These are phyloP conservation scores for Darevskia nairensis DNA, from an alignment of 2,797 vertebrate species.

Conservation along the genomic window DNA sequence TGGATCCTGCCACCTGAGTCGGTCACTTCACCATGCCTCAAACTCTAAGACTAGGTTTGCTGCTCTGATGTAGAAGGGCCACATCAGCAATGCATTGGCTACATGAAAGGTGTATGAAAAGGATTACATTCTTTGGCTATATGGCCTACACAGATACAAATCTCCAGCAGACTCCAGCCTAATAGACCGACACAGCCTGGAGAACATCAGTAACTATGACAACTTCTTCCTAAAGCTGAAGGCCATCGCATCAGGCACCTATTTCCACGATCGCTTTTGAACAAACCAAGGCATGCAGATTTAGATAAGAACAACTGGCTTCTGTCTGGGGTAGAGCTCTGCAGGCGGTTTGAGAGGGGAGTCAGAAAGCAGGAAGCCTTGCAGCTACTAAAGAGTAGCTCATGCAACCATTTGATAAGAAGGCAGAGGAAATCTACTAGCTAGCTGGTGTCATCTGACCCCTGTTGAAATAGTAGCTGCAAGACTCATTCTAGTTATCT, in stretches of 20 bases:
- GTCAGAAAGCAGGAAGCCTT: not conserved
- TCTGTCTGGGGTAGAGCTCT: not conserved
- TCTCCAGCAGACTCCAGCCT: constrained; percentile 7
- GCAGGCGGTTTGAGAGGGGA: not conserved
- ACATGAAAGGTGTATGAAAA: not conserved
- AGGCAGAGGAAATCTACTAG: not conserved
- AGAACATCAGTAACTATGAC: constrained; percentile 10
- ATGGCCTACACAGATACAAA: not conserved
- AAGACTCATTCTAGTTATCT: not conserved
- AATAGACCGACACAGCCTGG: not conserved
- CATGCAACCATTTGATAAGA: not conserved
- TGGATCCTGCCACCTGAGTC: too few species aligned
- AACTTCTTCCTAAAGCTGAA: not conserved
- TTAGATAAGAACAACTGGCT: not conserved
- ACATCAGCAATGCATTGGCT: not conserved
- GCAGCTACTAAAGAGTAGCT: not conserved
- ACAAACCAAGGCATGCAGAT: not conserved
- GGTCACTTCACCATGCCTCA: too few species aligned
- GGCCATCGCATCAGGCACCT: not conserved
- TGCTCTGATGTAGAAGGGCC: not conserved
- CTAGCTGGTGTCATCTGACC: not conserved
- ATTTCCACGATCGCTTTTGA: not conserved
- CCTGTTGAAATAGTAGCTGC: not conserved
- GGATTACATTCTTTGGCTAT: not conserved
- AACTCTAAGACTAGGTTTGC: not conserved